Conservation (phyloP, 53 echinoderm and acorn worm species). For the Luidia sarsii region DNA sequence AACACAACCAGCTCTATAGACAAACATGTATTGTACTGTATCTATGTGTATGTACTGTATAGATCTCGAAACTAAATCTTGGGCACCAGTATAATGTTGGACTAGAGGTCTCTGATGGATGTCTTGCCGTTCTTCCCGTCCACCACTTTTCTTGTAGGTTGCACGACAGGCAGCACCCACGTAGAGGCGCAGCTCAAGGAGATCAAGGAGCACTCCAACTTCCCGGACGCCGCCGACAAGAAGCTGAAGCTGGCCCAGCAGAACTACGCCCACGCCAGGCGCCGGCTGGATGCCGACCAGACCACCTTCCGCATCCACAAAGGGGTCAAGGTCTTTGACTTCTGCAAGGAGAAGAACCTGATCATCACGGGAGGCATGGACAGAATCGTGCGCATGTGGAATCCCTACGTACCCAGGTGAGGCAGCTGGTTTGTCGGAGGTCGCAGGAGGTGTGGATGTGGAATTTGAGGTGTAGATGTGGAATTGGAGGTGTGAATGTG, state of each 20-base stretch:
- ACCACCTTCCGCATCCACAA: constrained; percentile 93
- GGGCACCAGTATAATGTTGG: too few species aligned
- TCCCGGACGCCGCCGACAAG: constrained; percentile 78
- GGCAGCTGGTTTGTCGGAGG: too few species aligned
- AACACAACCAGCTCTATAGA: too few species aligned
- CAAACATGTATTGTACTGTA: too few species aligned
- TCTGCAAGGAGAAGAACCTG: constrained; percentile 92
- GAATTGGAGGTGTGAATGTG: too few species aligned
- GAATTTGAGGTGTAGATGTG: too few species aligned
- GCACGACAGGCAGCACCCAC: constrained; percentile 93
- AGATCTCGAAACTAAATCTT: too few species aligned
- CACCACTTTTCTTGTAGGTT: constrained; percentile 46
- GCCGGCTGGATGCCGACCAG: constrained; percentile 82
- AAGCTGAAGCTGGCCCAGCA: constrained; percentile 86
- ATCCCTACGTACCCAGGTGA: constrained; percentile 98
- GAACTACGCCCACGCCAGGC: constrained; percentile 86
- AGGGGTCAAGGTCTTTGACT: constrained; percentile 98
- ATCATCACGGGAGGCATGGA: constrained; percentile 98
- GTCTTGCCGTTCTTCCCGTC: too few species aligned
- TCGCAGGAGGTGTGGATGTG: too few species aligned
- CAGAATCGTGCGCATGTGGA: constrained; percentile 91
- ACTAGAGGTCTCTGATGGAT: too few species aligned
- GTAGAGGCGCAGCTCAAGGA: constrained; percentile 91
- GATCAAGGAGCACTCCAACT: constrained; percentile 68
- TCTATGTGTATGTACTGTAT: too few species aligned